phyloP scores from a whole-genome alignment of 2,113 vertebrate species.

The Pollachius pollachius region DNA sequence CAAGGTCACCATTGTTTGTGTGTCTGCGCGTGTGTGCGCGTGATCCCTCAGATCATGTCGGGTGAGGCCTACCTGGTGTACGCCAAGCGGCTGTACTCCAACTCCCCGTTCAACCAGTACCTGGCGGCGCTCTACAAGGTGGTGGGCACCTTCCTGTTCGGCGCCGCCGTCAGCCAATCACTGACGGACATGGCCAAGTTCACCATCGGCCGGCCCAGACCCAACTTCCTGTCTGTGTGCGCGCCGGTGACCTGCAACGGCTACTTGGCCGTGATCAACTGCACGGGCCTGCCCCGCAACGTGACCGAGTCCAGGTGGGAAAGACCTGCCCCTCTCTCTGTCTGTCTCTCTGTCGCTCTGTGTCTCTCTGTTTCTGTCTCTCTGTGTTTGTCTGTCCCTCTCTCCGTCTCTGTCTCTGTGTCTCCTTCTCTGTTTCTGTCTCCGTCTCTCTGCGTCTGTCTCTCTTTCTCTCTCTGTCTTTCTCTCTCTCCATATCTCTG shows the following conservation, averaged over 20 bases:
- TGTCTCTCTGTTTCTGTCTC: background rate
- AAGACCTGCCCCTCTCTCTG: background rate
- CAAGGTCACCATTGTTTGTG: background rate
- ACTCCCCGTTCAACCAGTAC: constrained; percentile 89
- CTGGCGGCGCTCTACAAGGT: constrained; percentile 88
- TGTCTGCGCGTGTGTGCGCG: too few species aligned
- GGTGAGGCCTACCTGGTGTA: constrained; percentile 91
- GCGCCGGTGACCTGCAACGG: constrained; percentile 80
- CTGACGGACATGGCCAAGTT: constrained; percentile 95
- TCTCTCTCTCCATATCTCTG: background rate
- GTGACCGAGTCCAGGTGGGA: constrained; percentile 89
- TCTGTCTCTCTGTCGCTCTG: background rate
- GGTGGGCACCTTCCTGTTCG: constrained; percentile 84
- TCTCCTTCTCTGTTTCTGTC: background rate
- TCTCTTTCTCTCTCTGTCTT: too few species aligned
- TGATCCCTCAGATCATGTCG: constrained; percentile 72
- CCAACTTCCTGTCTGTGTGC: constrained; percentile 89
- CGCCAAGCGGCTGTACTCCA: constrained; percentile 85
- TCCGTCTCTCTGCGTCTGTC: background rate
- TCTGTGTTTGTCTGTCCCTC: background rate
- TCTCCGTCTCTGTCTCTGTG: background rate
- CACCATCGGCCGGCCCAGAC: constrained; percentile 87
- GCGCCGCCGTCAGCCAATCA: constrained; percentile 80
- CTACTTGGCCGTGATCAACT: constrained; percentile 77
- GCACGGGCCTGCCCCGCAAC: constrained; percentile 72